Evolutionary conservation across 2,797 vertebrate species (phyloP), one percentile per base, ranked within the genome.

Genomic region (Helicolenus hilgendorfi): DNA sequence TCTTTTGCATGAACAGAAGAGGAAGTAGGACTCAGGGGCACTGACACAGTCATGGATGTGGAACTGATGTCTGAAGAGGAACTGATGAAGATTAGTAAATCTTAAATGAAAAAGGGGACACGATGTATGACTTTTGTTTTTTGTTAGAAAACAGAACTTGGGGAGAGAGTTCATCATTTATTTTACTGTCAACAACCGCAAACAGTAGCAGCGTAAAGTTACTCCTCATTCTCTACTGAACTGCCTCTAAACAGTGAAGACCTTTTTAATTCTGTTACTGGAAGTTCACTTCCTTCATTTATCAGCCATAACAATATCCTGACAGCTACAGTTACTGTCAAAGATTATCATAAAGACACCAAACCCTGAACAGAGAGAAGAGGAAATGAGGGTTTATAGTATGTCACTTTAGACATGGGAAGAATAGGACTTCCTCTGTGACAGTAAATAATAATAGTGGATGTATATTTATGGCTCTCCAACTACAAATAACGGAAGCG

Each of bases 11-110:
- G 7, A 33, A 11, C 14, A 67, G 11, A 93, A 90, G 18, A 22
- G 78, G 93, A 95, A 95, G 91, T 77, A 20, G 3, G 24, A 69
- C 11, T 3, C 1, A 38, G 15, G 24, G 56, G 67, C 35, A 49
- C 7, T 11, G 13, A 22, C 15, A 56, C 4, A 18, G 18, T n/a
- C 10, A 2, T 62, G 2, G 4, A 81, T 49, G 53, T 33, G 90
- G 92, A 94, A 93, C 78, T 79, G 15, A 49, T 84, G 53, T 73
- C 36, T 86, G 64, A 89, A 64, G 83, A 71, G 92, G 93, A 95
- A 95, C 77, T 78, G 10, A 11, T 70, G 18, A 29, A 26, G n/a
- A 60, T 83, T 41, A 53, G 60, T 79, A 72, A 73, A 74, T 35
- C 7, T 36, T n/a, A 4, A 22, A 79, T 85, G 1, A 24, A 71